phyloP scores from a whole-genome alignment of 2,113 vertebrate genomes.

The Cyanoderma ruficeps region DNA sequence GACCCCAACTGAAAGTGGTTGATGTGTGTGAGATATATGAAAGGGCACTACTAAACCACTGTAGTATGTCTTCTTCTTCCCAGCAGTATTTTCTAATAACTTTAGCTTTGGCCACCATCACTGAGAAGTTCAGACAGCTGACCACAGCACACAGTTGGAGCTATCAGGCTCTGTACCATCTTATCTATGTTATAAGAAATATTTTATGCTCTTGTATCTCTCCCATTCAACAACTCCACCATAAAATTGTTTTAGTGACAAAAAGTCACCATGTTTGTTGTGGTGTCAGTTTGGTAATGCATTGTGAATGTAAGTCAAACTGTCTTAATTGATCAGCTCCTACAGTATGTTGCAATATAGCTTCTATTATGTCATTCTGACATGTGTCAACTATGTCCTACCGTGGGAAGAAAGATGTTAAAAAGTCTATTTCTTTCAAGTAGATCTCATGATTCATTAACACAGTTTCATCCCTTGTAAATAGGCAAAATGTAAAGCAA shows the following conservation, averaged over 20 bases:
- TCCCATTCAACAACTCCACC: neutral
- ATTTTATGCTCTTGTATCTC: neutral
- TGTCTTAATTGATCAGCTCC: neutral
- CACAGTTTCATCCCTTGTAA: neutral
- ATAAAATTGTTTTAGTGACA: neutral
- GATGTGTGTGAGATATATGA: neutral
- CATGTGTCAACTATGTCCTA: neutral
- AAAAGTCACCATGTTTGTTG: neutral
- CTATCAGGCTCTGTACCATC: neutral
- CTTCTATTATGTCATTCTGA: neutral
- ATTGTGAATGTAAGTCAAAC: neutral
- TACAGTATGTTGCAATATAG: neutral
- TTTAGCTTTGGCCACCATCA: neutral
- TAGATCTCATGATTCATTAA: neutral
- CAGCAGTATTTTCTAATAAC: neutral
- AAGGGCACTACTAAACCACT: neutral
- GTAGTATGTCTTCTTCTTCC: neutral
- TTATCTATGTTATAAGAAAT: neutral
- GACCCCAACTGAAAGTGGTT: neutral
- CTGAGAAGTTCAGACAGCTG: neutral
- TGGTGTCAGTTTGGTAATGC: neutral
- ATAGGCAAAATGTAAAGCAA: neutral
- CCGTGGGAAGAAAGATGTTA: neutral
- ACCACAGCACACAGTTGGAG: neutral
- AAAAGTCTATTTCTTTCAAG: neutral